These are phyloP conservation scores for Drosophila limbata DNA, from an alignment of 2,888 invertebrate genomes.

Conservation along the genomic window DNA sequence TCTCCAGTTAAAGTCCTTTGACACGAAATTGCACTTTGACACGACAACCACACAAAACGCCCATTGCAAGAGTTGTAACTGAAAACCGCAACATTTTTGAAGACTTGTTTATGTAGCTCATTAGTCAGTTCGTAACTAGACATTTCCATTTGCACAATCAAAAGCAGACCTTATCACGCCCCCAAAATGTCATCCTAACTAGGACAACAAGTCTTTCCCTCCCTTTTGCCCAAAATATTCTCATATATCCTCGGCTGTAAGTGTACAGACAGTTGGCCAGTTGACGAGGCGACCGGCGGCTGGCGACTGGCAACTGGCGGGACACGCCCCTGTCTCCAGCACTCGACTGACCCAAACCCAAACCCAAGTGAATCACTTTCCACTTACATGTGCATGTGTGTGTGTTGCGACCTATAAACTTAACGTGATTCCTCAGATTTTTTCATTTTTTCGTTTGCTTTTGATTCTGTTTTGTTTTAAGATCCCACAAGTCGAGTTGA, in stretches of 20 bases:
- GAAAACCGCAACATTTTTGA: slow-evolving; percentile 12
- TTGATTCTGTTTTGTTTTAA: slow-evolving; percentile 36
- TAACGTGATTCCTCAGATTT: slow-evolving; percentile 52
- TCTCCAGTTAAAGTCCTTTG: neutral
- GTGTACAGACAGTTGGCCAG: slow-evolving; percentile 63
- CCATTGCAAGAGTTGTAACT: slow-evolving; percentile 22
- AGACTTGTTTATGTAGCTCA: slow-evolving; percentile 44
- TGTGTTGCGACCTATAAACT: slow-evolving; percentile 64
- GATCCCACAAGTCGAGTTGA: slow-evolving; percentile 72
- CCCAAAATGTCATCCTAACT: slow-evolving; percentile 44
- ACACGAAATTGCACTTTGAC: slow-evolving; percentile 60
- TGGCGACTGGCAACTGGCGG: slow-evolving; percentile 78
- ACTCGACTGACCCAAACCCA: slow-evolving; percentile 43
- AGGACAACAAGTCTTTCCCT: slow-evolving; percentile 31
- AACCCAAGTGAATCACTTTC: slow-evolving; percentile 59
- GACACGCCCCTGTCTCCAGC: slow-evolving; percentile 83
- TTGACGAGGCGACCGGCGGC: slow-evolving; percentile 44
- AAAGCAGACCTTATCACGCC: slow-evolving; percentile 41
- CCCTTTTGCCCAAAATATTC: slow-evolving; percentile 7
- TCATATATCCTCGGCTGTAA: slow-evolving; percentile 37
- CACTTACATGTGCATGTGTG: slow-evolving; percentile 17
- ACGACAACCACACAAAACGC: slow-evolving; percentile 58
- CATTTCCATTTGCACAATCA: slow-evolving; percentile 56
- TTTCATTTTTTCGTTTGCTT: neutral
- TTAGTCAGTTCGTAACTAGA: slow-evolving; percentile 64